Percentiles rank a stretch among this genome's conserved stretches.
Conservation (phyloP, 1,140 invertebrate genomes). For the Archivesica marissinica region DNA sequence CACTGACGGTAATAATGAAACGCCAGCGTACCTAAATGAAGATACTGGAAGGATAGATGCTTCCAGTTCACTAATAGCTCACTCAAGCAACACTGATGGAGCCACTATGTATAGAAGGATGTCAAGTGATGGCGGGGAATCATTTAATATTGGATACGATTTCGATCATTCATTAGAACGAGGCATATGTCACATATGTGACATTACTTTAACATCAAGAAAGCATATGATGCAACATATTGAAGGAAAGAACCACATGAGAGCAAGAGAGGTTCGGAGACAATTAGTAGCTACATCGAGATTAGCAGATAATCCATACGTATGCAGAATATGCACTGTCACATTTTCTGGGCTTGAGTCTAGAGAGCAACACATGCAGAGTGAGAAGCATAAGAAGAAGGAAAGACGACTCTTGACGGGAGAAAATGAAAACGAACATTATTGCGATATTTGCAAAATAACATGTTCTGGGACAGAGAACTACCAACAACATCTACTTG, state of each 20-base stretch:
- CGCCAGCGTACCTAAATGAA: too few species aligned
- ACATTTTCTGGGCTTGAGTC: constrained; percentile 68
- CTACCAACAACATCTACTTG: constrained; percentile 72
- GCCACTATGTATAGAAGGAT: too few species aligned
- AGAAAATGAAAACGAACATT: constrained; percentile 44
- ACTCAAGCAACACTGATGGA: background rate
- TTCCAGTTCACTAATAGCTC: background rate
- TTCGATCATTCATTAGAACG: constrained; percentile 40
- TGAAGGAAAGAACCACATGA: constrained; percentile 66
- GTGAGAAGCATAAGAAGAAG: constrained; percentile 68
- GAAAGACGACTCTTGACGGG: constrained; percentile 27
- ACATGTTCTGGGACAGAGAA: constrained; percentile 72
- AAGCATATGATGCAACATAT: constrained; percentile 67
- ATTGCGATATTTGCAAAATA: constrained; percentile 73
- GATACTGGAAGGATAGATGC: background rate
- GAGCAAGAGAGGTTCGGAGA: constrained; percentile 29
- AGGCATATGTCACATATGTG: constrained; percentile 67
- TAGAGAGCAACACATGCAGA: constrained; percentile 66
- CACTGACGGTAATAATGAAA: too few species aligned
- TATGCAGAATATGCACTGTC: constrained; percentile 68
- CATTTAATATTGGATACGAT: background rate
- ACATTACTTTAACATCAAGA: constrained; percentile 65
- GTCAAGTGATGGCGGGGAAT: background rate
- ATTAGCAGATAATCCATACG: constrained; percentile 21
- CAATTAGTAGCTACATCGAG: background rate